These are phyloP conservation scores for Clarias pachynema DNA, from an alignment of 2,797 vertebrate genomes.

Conservation along the genomic window DNA sequence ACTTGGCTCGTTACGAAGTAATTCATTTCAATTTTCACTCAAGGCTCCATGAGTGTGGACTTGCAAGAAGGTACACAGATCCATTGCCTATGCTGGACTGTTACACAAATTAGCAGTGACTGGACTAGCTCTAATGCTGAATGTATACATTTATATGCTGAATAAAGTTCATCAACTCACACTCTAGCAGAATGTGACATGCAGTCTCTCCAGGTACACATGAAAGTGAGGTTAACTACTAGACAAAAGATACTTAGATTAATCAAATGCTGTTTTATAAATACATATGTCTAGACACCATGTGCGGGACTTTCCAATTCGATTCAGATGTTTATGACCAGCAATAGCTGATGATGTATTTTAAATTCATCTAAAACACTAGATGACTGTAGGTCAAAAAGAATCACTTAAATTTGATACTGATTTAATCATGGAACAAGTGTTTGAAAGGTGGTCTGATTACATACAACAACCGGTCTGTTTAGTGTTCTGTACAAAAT, in stretches of 20 bases:
- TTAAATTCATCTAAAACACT: background rate
- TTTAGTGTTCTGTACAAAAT: background rate
- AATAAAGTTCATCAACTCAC: background rate
- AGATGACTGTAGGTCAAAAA: background rate
- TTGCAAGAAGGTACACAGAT: background rate
- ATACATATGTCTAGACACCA: background rate
- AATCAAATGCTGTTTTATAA: background rate
- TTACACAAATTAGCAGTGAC: background rate
- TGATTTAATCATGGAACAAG: background rate
- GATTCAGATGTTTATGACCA: background rate
- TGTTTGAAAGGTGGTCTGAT: conserved; percentile 3
- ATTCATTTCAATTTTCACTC: background rate
- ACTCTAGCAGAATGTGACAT: background rate
- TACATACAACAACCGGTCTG: background rate
- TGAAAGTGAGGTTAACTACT: background rate
- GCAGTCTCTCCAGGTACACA: background rate
- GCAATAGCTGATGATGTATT: background rate
- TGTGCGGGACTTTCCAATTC: background rate
- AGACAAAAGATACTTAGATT: background rate
- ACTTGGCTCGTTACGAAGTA: background rate
- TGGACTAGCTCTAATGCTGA: background rate
- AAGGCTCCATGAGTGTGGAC: background rate
- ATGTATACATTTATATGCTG: background rate
- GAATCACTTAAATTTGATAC: background rate
- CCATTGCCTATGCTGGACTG: background rate